phyloP scores from a whole-genome alignment of 2,888 invertebrate genomes.

The Coenonympha glycerion region DNA sequence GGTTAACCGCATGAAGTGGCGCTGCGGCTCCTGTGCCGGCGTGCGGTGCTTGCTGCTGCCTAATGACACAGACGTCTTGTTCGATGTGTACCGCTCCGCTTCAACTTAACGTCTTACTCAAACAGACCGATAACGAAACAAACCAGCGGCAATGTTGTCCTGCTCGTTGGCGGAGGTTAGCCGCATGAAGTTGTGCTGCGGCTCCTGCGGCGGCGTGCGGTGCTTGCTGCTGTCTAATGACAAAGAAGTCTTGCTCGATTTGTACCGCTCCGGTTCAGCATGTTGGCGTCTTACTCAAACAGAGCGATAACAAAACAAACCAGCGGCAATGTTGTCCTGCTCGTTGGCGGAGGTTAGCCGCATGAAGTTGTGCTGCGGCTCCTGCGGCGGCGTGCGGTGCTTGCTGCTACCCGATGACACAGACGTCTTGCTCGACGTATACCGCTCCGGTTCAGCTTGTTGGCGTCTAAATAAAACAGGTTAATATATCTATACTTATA shows the following conservation, averaged over 20 bases:
- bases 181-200: conserved; percentile 50
- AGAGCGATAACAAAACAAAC: conserved; percentile 21
- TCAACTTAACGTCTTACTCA: too few relatives aligned
- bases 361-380: conserved; percentile 57
- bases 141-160: too few relatives aligned
- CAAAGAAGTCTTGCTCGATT: not conserved
- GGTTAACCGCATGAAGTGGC: conserved; percentile 57
- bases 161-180: not conserved
- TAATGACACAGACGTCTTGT: conserved; percentile 61
- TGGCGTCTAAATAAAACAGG: conserved; percentile 62
- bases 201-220: conserved; percentile 49
- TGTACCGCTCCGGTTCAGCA: not conserved
- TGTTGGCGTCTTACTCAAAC: not conserved
- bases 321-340: conserved; percentile 62
- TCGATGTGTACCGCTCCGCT: conserved; percentile 62
- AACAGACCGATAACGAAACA: too few relatives aligned
- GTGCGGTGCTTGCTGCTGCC: conserved; percentile 58
- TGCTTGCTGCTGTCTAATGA: conserved; percentile 39
- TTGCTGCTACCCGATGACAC: conserved; percentile 59
- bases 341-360: conserved; percentile 61
- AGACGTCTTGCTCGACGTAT: conserved; percentile 60
- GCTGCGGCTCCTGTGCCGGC: conserved; percentile 50
- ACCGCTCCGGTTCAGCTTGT: conserved; percentile 70
- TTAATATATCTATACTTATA: too few relatives aligned
- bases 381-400: conserved; percentile 51